These are phyloP conservation scores for Melanostoma mellinum DNA, from an alignment of 2,888 invertebrate genomes.

Conservation along the genomic window DNA sequence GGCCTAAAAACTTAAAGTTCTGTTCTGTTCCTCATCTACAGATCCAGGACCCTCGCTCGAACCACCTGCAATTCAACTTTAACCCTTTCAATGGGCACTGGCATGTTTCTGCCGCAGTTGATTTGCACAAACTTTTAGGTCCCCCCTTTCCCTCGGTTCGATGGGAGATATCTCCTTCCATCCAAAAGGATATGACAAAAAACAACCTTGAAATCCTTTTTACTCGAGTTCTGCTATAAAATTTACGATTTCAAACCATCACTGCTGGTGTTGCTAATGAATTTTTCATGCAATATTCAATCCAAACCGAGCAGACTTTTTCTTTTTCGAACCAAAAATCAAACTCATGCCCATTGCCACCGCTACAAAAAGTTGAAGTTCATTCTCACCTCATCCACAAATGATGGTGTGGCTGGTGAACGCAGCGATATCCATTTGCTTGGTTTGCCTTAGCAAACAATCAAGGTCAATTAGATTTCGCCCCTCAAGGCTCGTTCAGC, in stretches of 20 bases:
- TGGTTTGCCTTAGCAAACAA: conserved; percentile 46
- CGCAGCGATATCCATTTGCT: not conserved
- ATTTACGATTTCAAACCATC: conserved; percentile 49
- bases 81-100: not conserved
- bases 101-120: not conserved
- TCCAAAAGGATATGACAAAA: not conserved
- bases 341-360: not conserved
- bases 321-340: not conserved
- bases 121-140: not conserved
- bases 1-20: not conserved
- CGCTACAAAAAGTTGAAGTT: too few relatives aligned
- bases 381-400: too few relatives aligned
- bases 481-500: conserved; percentile 18
- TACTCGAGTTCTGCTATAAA: conserved; percentile 27
- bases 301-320: conserved; percentile 20
- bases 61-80: not conserved
- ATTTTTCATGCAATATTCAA: conserved; percentile 59
- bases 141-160: not conserved
- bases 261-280: conserved; percentile 45
- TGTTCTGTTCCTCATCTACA: too few relatives aligned
- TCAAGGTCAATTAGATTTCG: conserved; percentile 61
- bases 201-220: conserved; percentile 47
- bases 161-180: not conserved
- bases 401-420: not conserved
- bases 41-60: too few relatives aligned